Evolutionary conservation across 2,888 invertebrate species (phyloP).

Genomic region (Crocallis elinguaria): DNA sequence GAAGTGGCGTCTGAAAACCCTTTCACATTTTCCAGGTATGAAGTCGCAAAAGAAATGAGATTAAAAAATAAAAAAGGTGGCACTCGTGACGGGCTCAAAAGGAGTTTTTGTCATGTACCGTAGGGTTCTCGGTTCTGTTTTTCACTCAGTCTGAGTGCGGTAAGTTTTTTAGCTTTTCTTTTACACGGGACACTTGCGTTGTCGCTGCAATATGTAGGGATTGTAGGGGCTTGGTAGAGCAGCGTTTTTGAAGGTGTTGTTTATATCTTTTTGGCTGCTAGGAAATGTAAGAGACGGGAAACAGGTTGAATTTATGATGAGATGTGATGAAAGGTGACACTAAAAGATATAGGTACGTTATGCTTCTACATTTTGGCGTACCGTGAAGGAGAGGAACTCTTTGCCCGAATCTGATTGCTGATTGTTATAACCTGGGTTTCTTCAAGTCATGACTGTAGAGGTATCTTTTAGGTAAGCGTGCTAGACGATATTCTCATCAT

Average conservation of each 20-base stretch:
- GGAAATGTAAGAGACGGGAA: no score
- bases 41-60: slow-evolving; percentile 18
- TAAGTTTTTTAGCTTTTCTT: slow-evolving; percentile 23
- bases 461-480: no score
- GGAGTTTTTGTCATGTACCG: slow-evolving; percentile 24
- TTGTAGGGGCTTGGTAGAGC: no score
- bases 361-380: no score
- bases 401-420: no score
- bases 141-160: slow-evolving; percentile 36
- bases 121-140: slow-evolving; percentile 27
- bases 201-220: neutral
- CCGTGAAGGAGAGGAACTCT: no score
- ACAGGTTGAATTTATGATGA: no score
- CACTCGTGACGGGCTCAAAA: slow-evolving; percentile 30
- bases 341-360: no score
- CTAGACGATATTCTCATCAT: no score
- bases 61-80: slow-evolving; percentile 29
- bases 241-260: neutral
- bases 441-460: no score
- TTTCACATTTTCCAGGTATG: slow-evolving; percentile 32
- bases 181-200: slow-evolving; percentile 14
- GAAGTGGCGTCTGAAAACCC: slow-evolving; percentile 32
- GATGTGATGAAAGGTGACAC: no score
- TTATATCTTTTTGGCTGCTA: neutral
- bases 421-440: no score